phyloP scores from a whole-genome alignment of 2,113 vertebrate genomes.

The Tragelaphus scriptus region DNA sequence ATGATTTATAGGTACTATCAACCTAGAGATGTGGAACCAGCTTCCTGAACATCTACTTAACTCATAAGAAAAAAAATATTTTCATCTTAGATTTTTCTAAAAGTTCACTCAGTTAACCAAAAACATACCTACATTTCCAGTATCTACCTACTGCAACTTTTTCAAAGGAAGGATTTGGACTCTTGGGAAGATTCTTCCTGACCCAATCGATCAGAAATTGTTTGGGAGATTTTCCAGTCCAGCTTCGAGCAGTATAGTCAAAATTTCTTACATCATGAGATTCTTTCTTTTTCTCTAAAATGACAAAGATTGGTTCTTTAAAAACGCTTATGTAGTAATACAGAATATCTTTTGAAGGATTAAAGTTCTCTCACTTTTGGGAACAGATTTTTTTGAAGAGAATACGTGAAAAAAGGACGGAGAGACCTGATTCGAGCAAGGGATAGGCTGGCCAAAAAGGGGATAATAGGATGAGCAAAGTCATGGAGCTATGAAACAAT shows the following conservation, averaged over 20 bases:
- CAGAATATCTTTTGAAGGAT: neutral
- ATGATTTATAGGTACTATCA: neutral
- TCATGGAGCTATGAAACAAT: neutral
- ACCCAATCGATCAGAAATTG: slow-evolving; percentile 99
- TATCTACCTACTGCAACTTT: slow-evolving; percentile 92
- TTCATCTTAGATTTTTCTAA: neutral
- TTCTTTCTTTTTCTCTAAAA: slow-evolving; percentile 87
- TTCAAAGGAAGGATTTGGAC: slow-evolving; percentile 91
- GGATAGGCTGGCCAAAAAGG: neutral
- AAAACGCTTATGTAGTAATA: neutral
- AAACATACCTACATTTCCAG: slow-evolving; percentile 94
- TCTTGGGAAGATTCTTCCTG: slow-evolving; percentile 95
- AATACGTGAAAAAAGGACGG: neutral
- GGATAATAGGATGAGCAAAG: neutral
- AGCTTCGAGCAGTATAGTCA: slow-evolving; percentile 97
- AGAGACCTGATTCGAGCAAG: neutral
- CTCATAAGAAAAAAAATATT: neutral
- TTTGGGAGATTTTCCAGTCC: slow-evolving; percentile 99
- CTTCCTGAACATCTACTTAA: neutral
- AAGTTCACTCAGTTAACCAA: neutral
- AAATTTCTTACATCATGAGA: slow-evolving; percentile 93
- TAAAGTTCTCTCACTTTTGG: neutral
- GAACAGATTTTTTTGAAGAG: neutral
- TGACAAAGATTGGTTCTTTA: slow-evolving; percentile 27
- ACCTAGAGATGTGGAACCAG: neutral